These are phyloP conservation scores for Acronicta leporina DNA, from an alignment of 2,888 invertebrate species.

Conservation along the genomic window DNA sequence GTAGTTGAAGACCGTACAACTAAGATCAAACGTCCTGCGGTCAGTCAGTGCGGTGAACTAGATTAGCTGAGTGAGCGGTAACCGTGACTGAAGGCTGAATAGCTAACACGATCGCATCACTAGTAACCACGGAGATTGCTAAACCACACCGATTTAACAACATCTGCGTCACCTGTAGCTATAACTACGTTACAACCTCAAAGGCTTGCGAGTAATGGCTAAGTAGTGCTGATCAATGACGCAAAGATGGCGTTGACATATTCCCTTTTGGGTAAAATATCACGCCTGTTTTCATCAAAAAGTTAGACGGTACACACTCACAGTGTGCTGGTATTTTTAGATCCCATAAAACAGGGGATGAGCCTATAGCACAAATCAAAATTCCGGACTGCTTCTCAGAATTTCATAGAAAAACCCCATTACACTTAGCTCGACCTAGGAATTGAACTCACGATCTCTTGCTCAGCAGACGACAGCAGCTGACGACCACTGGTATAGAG, in stretches of 20 bases:
- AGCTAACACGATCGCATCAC: slow-evolving; percentile 5
- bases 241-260: neutral
- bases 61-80: slow-evolving; percentile 4
- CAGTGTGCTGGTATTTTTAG: too few species aligned
- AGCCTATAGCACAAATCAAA: too few species aligned
- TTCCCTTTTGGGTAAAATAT: neutral
- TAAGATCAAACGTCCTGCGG: neutral
- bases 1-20: too few species aligned
- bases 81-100: neutral
- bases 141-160: slow-evolving; percentile 20
- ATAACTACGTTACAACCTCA: slow-evolving; percentile 21
- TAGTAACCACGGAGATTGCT: slow-evolving; percentile 23
- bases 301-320: too few species aligned
- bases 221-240: slow-evolving; percentile 16
- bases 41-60: slow-evolving; percentile 12
- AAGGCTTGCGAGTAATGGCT: slow-evolving; percentile 17
- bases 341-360: too few species aligned
- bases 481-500: too few species aligned
- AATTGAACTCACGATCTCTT: too few species aligned
- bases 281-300: too few species aligned
- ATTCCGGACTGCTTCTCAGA: too few species aligned
- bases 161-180: slow-evolving; percentile 24
- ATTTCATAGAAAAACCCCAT: too few species aligned
- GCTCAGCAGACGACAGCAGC: too few species aligned
- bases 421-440: too few species aligned